Percentiles rank a stretch among this genome's conserved stretches.
phyloP scores from a whole-genome alignment of 2,888 invertebrate genomes.

The Chalcis sispes region DNA sequence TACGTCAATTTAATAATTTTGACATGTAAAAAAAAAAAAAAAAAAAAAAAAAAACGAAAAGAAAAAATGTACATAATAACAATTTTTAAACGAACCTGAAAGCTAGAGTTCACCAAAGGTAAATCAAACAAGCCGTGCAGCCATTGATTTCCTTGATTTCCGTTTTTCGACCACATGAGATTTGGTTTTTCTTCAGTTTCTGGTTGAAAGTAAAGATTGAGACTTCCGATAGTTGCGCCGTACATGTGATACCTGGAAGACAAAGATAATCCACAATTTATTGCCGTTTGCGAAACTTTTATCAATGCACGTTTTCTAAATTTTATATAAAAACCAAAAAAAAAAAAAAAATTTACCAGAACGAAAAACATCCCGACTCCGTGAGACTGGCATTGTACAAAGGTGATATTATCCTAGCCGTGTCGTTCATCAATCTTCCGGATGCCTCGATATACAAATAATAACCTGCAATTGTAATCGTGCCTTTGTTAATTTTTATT shows the following conservation, averaged over 20 bases:
- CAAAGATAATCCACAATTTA: background rate
- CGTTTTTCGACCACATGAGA: slow-evolving; percentile 80
- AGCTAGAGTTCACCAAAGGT: slow-evolving; percentile 70
- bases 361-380: slow-evolving; percentile 77
- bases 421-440: slow-evolving; percentile 80
- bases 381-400: slow-evolving; percentile 78
- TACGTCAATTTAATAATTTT: slow-evolving; percentile 9
- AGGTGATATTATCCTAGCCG: slow-evolving; percentile 86
- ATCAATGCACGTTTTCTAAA: background rate
- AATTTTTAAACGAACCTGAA: slow-evolving; percentile 66
- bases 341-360: slow-evolving; percentile 66
- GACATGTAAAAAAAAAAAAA: too few relatives aligned
- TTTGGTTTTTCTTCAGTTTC: slow-evolving; percentile 75
- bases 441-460: slow-evolving; percentile 91
- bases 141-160: slow-evolving; percentile 86
- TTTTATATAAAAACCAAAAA: background rate
- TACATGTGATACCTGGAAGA: slow-evolving; percentile 87
- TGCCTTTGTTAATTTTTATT: background rate
- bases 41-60: background rate
- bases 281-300: background rate
- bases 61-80: background rate
- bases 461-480: slow-evolving; percentile 79
- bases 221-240: slow-evolving; percentile 80
- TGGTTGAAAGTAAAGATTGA: slow-evolving; percentile 79
- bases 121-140: slow-evolving; percentile 77